phyloP scores from a whole-genome alignment of 2,797 vertebrate species.

The Pantherophis alleghaniensis region DNA sequence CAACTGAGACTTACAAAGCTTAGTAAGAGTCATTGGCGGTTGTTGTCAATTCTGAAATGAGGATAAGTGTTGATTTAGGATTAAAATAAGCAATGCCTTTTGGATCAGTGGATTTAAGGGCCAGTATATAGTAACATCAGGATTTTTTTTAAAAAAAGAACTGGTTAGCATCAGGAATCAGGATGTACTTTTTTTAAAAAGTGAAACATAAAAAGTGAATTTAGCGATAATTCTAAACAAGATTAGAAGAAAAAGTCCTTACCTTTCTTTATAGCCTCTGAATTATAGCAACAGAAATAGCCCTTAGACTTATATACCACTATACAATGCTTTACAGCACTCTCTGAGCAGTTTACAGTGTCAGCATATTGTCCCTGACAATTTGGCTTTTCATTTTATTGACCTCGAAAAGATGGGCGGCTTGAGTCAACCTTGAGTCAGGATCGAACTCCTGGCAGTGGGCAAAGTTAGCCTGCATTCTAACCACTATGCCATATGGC shows the following conservation, averaged over 20 bases:
- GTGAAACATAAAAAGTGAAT: neutral
- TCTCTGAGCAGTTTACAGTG: neutral
- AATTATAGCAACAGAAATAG: neutral
- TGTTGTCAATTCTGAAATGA: conserved; percentile 46
- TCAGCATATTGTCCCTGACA: neutral
- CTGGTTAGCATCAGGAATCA: conserved; percentile 5
- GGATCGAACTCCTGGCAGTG: neutral
- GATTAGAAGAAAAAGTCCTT: neutral
- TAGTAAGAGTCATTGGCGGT: conserved; percentile 44
- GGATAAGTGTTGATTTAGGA: conserved; percentile 22
- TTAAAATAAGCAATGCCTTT: conserved; percentile 25
- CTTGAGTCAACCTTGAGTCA: neutral
- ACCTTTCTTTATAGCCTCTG: neutral
- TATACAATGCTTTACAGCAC: neutral
- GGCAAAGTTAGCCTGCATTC: neutral
- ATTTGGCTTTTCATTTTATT: neutral
- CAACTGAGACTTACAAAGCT: conserved; percentile 38
- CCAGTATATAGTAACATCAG: neutral
- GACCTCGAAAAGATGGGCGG: neutral
- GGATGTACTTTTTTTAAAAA: neutral
- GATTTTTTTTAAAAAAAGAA: neutral
- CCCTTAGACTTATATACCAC: neutral
- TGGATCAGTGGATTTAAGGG: conserved; percentile 31
- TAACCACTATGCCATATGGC: neutral
- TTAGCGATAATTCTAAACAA: neutral